Evolutionary conservation across 2,797 vertebrate species (phyloP), one percentile per base, ranked within the genome.

Genomic region (Chanos chanos): DNA sequence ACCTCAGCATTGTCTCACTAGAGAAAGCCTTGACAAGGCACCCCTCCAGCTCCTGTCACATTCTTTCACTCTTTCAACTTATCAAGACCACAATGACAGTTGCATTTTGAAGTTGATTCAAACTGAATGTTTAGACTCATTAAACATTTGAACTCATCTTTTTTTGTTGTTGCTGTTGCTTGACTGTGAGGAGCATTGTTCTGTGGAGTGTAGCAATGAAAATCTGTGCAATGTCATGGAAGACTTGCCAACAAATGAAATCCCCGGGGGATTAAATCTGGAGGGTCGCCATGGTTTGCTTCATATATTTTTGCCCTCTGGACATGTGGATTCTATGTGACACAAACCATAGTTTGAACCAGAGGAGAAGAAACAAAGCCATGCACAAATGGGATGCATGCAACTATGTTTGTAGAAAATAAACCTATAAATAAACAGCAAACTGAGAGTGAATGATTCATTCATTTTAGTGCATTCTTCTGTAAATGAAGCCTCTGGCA

Each of bases 181-280:
- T 25, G 18, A n/a, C n/a, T n/a, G n/a, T n/a, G n/a, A n/a, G 33
- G 12, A 71, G 68, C 64, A 64, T 64, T 64, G 60, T 74, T 62
- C 34, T 79, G 72, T 69, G 75, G 77, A 66, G 81, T 77, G 79
- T 39, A 7, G 76, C 70, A 59, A 77, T 44, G 28, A 68, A 76
- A 82, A 83, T 77, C 75, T 82, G 79, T 73, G 84, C 78, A 82
- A 70, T 83, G 80, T 84, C 72, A 75, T 75, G 81, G 82, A 85
- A 83, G 72, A 82, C 74, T 80, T 73, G 61, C 75, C 73, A 66
- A 79, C 61, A 77, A 63, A 64, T 66, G 77, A 80, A 77, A 82
- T 85, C 68, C n/a, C n/a, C n/a, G n/a, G n/a, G n/a, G n/a, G n/a
- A n/a, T n/a, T n/a, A n/a, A 78, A 65, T 65, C 70, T 77, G 53